Conservation (phyloP, 2,113 vertebrate species). For the Astur gentilis region DNA sequence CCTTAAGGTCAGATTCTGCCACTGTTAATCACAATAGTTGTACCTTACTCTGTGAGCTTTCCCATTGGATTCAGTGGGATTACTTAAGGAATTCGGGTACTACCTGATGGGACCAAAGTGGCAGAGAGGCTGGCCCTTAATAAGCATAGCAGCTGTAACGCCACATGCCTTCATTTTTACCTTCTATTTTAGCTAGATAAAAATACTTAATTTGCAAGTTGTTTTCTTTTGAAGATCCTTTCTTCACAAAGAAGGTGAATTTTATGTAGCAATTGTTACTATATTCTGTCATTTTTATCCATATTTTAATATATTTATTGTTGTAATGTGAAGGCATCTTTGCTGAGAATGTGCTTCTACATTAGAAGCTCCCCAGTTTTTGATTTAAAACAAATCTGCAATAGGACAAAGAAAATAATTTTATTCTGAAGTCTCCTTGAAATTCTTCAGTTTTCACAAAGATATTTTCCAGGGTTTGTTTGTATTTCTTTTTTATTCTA, state of each 20-base stretch:
- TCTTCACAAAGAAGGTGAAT: not conserved
- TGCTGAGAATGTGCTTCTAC: not conserved
- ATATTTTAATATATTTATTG: not conserved
- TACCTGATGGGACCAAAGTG: not conserved
- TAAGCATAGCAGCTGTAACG: not conserved
- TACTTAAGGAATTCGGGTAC: conserved; percentile 25
- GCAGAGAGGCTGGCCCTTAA: not conserved
- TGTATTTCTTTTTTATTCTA: not conserved
- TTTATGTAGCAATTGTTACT: not conserved
- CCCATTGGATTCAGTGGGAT: conserved; percentile 8
- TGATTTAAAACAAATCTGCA: not conserved
- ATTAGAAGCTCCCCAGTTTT: not conserved
- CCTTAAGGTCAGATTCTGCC: conserved; percentile 57
- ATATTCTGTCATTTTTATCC: not conserved
- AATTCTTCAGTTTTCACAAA: not conserved
- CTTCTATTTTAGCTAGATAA: not conserved
- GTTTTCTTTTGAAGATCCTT: not conserved
- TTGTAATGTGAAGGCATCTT: not conserved
- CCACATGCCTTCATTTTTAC: not conserved
- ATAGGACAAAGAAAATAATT: not conserved
- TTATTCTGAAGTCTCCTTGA: not conserved
- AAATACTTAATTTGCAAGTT: not conserved
- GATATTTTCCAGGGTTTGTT: not conserved
- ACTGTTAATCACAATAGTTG: conserved; percentile 48
- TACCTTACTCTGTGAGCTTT: conserved; percentile 35